Base-by-base conservation (phyloP, 2,113 vertebrate genomes). In the Perca flavescens region DNA sequence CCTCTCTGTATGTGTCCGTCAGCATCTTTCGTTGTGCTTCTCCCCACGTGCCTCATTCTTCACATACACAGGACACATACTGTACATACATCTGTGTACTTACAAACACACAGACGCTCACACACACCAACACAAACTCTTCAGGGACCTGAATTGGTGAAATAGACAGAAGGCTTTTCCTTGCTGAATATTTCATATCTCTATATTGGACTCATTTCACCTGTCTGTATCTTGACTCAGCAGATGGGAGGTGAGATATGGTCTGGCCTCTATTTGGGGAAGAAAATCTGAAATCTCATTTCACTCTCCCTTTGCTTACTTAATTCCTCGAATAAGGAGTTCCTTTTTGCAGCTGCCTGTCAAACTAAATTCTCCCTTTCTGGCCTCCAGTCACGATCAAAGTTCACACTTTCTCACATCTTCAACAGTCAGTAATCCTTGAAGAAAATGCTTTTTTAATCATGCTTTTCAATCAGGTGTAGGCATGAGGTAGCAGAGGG, bases 131-230 rank as follows among this genome's bases (percentile, higher is more conserved):
- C 86, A 25, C 67, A 64, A 34, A 71, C 69, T 69, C 90, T 50
- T 60, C 46, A 5, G 77, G 63, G 87, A 68, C 58, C 43, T 5
- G 70, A 25, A 75, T 70, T 16, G 47, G 76, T 77, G 73, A 47
- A 79, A 65, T 43, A 82, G 57, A 83, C 77, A 54, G 70, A 40
- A 58, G 73, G 47, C 56, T 83, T 81, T 78, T 57, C 65, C 54
- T 60, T 62, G 60, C 5, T 89, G 91, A 91, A 88, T 91, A 80
- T 82, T 88, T 92, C 69, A 88, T 87, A 73, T 74, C 66, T 84
- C n/a, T 62, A 64, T 84, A 71, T 69, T 79, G 68, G 82, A 87
- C 82, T 64, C 76, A 76, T 82, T 80, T 60, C 80, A 84, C 82
- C 80, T 81, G 79, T 88, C 77, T 87, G 79, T 66, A 50, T 84